These are phyloP conservation scores for Glandiceps talaboti DNA, from an alignment of 53 echinoderm and acorn worm species.

Conservation along the genomic window DNA sequence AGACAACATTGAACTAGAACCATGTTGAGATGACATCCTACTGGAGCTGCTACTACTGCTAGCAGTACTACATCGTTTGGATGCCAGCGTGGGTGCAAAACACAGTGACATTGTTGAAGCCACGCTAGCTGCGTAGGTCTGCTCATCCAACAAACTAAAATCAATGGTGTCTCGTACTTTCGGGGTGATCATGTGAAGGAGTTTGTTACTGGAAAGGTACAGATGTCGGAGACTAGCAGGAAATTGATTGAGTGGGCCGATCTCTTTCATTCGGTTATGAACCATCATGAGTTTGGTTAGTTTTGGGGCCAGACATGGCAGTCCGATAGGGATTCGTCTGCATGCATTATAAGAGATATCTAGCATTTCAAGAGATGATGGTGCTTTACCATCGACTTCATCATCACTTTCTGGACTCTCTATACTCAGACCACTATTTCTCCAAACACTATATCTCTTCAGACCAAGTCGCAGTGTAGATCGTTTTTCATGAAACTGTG, in stretches of 20 bases:
- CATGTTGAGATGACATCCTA: background rate
- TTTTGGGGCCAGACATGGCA: slow-evolving; percentile 81
- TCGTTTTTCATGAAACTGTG: background rate
- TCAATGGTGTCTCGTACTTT: background rate
- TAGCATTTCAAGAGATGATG: slow-evolving; percentile 42
- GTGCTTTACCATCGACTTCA: slow-evolving; percentile 46
- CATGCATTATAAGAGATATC: slow-evolving; percentile 78
- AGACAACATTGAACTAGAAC: background rate
- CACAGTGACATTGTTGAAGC: background rate
- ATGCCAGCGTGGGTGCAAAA: background rate
- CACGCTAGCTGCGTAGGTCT: background rate
- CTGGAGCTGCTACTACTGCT: background rate
- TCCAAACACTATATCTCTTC: slow-evolving; percentile 26
- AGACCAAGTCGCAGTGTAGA: background rate
- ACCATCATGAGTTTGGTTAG: slow-evolving; percentile 74
- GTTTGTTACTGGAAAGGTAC: slow-evolving; percentile 46
- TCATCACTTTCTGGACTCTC: slow-evolving; percentile 37
- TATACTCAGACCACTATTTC: slow-evolving; percentile 71
- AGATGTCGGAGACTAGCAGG: slow-evolving; percentile 81
- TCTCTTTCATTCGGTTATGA: slow-evolving; percentile 52
- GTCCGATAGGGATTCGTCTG: slow-evolving; percentile 37
- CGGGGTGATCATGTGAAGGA: slow-evolving; percentile 41
- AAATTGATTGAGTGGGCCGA: slow-evolving; percentile 75
- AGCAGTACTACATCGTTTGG: background rate
- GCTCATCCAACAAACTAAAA: background rate